phyloP scores from a whole-genome alignment of 2,888 invertebrate species.

The Caenorhabditis doughertyi region DNA sequence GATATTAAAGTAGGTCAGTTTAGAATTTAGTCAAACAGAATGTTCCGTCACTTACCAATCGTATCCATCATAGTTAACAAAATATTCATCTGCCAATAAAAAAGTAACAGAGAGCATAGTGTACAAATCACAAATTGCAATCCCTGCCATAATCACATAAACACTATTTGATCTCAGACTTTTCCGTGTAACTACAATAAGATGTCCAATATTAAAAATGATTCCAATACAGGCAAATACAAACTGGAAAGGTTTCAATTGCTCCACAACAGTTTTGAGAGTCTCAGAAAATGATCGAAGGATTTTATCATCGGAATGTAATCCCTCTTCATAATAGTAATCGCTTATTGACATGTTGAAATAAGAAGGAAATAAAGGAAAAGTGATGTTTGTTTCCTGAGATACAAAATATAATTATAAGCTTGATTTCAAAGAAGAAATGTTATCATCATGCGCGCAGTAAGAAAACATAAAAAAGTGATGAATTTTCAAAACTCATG shows the following conservation, averaged over 20 bases:
- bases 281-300: background rate
- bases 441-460: too few species aligned
- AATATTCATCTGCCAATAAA: background rate
- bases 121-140: background rate
- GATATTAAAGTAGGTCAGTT: too few species aligned
- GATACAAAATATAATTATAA: too few species aligned
- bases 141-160: constrained; percentile 10
- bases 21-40: too few species aligned
- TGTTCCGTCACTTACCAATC: constrained; percentile 15
- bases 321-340: background rate
- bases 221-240: background rate
- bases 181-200: background rate
- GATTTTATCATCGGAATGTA: background rate
- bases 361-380: too few species aligned
- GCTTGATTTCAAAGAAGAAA: too few species aligned
- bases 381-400: too few species aligned
- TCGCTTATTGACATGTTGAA: constrained; percentile 8
- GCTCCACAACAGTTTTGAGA: background rate
- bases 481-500: too few species aligned
- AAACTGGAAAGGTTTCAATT: background rate
- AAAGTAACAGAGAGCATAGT: background rate
- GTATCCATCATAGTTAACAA: background rate
- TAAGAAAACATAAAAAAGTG: too few species aligned
- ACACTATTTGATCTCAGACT: constrained; percentile 1
- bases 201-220: background rate